Base-by-base conservation (phyloP, 2,113 vertebrate species). In the Forbesichthys papilliferus region DNA sequence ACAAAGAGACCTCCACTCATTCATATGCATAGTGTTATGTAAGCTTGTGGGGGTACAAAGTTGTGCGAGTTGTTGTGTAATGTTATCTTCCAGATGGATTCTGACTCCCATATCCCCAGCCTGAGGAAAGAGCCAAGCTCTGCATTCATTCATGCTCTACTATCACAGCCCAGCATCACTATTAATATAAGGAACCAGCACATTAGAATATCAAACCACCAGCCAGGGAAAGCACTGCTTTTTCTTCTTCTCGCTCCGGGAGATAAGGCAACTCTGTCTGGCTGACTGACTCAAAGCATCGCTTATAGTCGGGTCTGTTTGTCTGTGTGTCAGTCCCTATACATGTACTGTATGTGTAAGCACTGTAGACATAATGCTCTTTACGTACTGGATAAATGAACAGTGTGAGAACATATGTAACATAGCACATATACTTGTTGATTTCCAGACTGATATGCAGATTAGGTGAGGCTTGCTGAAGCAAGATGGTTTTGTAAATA, bases 81-180 rank as follows among this genome's bases (percentile, higher is more conserved):
- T 79, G 83, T 79, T 89, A 88, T 86, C 83, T 89, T 77, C 61
- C 87, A 85, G 87, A 89, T 82, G 85, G 83, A 86, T 82, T 84
- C 76, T 77, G 81, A 82, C 75, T 83, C 66, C 76, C 73, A 86
- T 78, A 84, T 85, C 74, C 80, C 68, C 64, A 61, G 77, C 87
- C 82, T 81, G 75, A 66, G 79, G 87, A 83, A 74, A 74, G 74
- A 69, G 73, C 73, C 20, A 12, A 67, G 62, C 68, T 86, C 83
- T 48, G 48, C 82, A 88, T 86, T 86, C 83, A 87, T 87, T 90
- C 86, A 84, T 73, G 80, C 83, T 81, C 66, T 74, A 82, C 73
- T 86, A 90, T 89, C 86, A 75, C 71, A 82, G 82, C 82, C 82
- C 77, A 63, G 69, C 69, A 87, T 88, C 84, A 8, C 82, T 87